These are phyloP conservation scores for Leptopilina drosophilae DNA, from an alignment of 2,888 invertebrate genomes.

Conservation along the genomic window DNA sequence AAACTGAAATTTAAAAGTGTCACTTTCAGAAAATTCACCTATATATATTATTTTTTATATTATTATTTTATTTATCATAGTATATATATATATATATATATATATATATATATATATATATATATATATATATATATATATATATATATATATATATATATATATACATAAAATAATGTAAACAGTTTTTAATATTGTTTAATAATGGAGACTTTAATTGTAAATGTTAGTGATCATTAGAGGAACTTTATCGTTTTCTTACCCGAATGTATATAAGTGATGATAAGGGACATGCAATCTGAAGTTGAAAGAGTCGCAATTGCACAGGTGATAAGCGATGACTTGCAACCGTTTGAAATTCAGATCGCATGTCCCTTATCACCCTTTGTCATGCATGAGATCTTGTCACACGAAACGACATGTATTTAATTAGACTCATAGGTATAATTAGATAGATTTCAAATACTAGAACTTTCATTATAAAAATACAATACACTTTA, in stretches of 20 bases:
- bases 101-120: too few species aligned
- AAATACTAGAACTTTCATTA: slow-evolving; percentile 8
- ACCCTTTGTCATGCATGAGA: slow-evolving; percentile 27
- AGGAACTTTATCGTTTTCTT: slow-evolving; percentile 2
- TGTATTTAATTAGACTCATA: slow-evolving; percentile 26
- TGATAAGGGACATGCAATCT: slow-evolving; percentile 30
- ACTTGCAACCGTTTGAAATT: slow-evolving; percentile 23
- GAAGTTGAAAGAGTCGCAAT: slow-evolving; percentile 26
- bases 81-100: too few species aligned
- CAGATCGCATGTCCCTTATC: slow-evolving; percentile 36
- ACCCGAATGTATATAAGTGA: not conserved
- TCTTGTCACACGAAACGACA: slow-evolving; percentile 32
- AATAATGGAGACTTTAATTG: slow-evolving; percentile 16
- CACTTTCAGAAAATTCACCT: too few species aligned
- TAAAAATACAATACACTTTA: slow-evolving; percentile 1
- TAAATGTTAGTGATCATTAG: slow-evolving; percentile 23
- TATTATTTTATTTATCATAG: too few species aligned
- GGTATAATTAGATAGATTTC: slow-evolving; percentile 17
- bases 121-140: too few species aligned
- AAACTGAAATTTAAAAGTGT: too few species aligned
- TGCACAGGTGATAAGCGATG: slow-evolving; percentile 18
- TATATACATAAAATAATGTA: too few species aligned
- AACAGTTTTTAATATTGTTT: slow-evolving; percentile 1
- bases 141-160: too few species aligned
- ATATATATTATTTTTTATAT: too few species aligned